Conservation (phyloP, 2,888 invertebrate genomes). For the Rhopalosiphum nymphaeae region DNA sequence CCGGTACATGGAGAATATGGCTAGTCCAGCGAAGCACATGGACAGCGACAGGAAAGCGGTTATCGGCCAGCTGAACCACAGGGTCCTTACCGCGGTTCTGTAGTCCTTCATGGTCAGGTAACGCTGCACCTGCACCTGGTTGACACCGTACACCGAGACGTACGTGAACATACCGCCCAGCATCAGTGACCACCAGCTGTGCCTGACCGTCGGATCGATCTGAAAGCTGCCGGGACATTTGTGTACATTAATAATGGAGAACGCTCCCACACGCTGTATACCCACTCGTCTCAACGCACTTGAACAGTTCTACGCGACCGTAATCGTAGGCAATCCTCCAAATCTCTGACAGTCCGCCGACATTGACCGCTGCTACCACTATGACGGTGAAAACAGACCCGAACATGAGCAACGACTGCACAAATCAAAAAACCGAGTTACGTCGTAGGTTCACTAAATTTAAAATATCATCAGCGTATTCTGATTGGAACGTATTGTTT, state of each 20-base stretch:
- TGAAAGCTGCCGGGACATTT: conserved; percentile 75
- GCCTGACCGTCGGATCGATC: conserved; percentile 84
- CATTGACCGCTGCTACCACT: conserved; percentile 79
- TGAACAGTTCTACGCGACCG: conserved; percentile 51
- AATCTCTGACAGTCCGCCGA: conserved; percentile 80
- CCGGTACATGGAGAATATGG: conserved; percentile 86
- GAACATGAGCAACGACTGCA: conserved; percentile 83
- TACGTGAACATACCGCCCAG: conserved; percentile 86
- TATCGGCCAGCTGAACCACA: conserved; percentile 88
- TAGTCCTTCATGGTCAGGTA: conserved; percentile 74
- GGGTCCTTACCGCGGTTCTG: conserved; percentile 78
- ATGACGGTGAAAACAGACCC: conserved; percentile 84
- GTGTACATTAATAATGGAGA: neutral
- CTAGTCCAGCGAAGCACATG: conserved; percentile 82
- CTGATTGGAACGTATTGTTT: neutral
- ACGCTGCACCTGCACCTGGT: conserved; percentile 82
- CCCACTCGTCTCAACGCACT: conserved; percentile 7
- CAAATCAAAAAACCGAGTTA: neutral
- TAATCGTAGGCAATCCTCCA: conserved; percentile 72
- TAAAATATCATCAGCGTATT: neutral
- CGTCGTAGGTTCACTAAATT: neutral
- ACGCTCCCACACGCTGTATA: neutral
- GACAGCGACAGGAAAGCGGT: conserved; percentile 77
- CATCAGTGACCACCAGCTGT: conserved; percentile 85
- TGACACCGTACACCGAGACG: conserved; percentile 86